Evolutionary conservation across 1,140 invertebrate genomes (phyloP), one percentile per base, ranked within the genome.

Genomic region (Plutomurus gul): DNA sequence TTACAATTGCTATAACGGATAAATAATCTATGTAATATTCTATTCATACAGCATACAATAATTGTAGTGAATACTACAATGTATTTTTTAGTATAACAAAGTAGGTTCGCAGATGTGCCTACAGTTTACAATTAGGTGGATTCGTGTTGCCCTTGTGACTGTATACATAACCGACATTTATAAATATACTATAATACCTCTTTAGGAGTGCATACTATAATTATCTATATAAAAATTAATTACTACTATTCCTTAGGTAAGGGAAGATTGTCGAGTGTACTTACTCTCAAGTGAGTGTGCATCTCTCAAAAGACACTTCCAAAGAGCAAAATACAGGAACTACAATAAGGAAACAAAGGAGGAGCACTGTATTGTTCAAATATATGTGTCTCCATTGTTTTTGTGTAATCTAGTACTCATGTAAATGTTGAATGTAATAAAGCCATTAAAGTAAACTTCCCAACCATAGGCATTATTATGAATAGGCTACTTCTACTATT

Each of bases 121-220:
- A n/a, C n/a, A n/a, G n/a, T n/a, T n/a, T n/a, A n/a, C n/a, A 49
- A n/a, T 18, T 65, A 36, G 56, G 27, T 65, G 56, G 27, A 33
- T 65, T 65, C 56, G 56, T 65, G 56, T 65, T 65, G 56, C 56
- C 56, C 56, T 65, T 65, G 56, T 65, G 56, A 65, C 47, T 51
- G 25, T 51, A 8, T 22, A 20, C 25, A n/a, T 22, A 51, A 8
- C 47, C 11, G n/a, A 43, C 39, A 43, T 43, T 43, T 43, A 43
- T 43, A 43, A 3, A 43, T 8, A 43, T 43, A 43, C 39, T n/a
- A n/a, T n/a, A n/a, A n/a, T n/a, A n/a, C n/a, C n/a, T n/a, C n/a
- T n/a, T n/a, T n/a, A n/a, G n/a, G n/a, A n/a, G n/a, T n/a, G n/a
- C n/a, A n/a, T n/a, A n/a, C n/a, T n/a, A n/a, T n/a, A n/a, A n/a